Percentiles rank a stretch among this genome's conserved stretches.
These are phyloP conservation scores for Thunnus albacares DNA, from an alignment of 2,797 vertebrate species.

Conservation along the genomic window DNA sequence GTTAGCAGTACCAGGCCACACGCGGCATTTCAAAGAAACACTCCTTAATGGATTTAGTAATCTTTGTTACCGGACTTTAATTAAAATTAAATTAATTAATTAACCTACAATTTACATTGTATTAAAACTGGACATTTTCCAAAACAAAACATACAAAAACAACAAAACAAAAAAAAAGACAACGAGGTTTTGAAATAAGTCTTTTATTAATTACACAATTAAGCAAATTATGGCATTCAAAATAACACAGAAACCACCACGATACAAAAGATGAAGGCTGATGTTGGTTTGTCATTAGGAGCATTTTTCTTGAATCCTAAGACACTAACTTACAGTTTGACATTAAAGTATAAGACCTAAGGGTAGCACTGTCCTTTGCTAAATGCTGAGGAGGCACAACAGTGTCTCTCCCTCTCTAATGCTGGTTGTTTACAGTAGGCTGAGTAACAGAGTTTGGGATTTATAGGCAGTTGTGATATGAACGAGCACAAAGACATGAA, in stretches of 20 bases:
- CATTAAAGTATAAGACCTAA: constrained; percentile 78
- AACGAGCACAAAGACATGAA: constrained; percentile 77
- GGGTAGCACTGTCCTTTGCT: constrained; percentile 78
- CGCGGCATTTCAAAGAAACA: constrained; percentile 44
- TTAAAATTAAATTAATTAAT: neutral
- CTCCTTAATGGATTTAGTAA: constrained; percentile 22
- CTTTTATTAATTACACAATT: neutral
- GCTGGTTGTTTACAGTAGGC: constrained; percentile 76
- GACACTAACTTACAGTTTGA: constrained; percentile 70
- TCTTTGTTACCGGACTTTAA: neutral
- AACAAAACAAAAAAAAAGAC: neutral
- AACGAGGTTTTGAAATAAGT: neutral
- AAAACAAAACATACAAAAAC: neutral
- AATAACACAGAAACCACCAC: neutral
- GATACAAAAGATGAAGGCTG: constrained; percentile 22
- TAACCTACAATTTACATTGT: neutral
- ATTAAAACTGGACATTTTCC: neutral
- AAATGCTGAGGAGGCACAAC: constrained; percentile 79
- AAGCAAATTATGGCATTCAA: neutral
- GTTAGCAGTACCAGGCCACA: constrained; percentile 36
- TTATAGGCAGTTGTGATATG: constrained; percentile 79
- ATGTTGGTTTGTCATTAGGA: constrained; percentile 29
- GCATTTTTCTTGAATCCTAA: constrained; percentile 21
- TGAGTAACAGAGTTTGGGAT: constrained; percentile 75
- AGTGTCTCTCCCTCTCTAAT: constrained; percentile 48